These are phyloP conservation scores for Spatula versicolor DNA, from an alignment of 2,797 vertebrate species.

Conservation along the genomic window DNA sequence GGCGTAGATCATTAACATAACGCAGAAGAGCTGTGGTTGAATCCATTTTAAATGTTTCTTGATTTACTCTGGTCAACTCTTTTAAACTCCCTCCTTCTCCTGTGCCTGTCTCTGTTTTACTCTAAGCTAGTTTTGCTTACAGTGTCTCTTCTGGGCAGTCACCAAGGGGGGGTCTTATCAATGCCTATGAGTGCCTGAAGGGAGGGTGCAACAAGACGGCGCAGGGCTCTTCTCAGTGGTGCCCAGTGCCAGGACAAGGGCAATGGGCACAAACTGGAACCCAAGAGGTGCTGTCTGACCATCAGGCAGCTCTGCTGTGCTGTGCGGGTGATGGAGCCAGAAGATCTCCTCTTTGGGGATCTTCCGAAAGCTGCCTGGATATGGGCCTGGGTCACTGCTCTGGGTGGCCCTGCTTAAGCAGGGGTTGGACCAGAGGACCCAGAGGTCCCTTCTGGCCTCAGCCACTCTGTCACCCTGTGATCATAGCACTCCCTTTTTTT, in stretches of 20 bases:
- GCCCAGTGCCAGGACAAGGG: background rate
- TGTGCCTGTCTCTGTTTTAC: background rate
- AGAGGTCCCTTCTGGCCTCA: background rate
- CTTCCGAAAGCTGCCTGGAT: background rate
- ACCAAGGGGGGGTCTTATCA: background rate
- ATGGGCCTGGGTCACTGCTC: background rate
- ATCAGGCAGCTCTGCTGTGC: background rate
- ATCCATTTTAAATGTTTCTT: background rate
- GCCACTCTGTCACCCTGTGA: background rate
- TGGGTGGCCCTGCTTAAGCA: background rate
- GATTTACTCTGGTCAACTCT: background rate
- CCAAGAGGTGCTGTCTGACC: background rate
- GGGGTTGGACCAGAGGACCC: background rate
- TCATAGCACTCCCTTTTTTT: rapidly evolving
- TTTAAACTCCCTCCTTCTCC: background rate
- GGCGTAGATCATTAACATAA: background rate
- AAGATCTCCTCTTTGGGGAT: too few species aligned
- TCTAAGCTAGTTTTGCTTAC: background rate
- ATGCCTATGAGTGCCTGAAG: background rate
- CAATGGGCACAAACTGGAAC: background rate
- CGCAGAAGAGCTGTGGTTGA: background rate
- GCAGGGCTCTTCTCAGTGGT: background rate
- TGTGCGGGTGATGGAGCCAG: background rate
- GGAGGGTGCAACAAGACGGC: background rate
- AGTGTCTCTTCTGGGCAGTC: background rate